Conservation (phyloP, 2,113 vertebrate genomes). For the Dromiciops gliroides region DNA sequence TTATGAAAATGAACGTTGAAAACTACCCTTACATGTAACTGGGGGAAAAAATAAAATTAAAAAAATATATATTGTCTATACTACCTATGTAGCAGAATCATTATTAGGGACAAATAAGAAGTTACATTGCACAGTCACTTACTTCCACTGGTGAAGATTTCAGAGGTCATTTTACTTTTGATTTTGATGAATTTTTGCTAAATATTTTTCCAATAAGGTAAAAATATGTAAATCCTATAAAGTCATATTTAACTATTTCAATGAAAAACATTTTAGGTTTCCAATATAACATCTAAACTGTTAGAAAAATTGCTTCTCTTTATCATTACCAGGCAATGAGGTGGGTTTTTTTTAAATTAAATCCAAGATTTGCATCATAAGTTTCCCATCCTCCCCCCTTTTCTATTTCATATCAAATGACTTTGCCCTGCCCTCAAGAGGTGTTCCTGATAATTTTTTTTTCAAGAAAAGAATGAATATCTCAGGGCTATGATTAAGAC, state of each 20-base stretch:
- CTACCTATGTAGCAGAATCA: not conserved
- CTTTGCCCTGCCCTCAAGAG: not conserved
- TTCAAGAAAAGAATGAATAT: not conserved
- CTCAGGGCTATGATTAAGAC: not conserved
- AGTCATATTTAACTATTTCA: not conserved
- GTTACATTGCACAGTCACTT: not conserved
- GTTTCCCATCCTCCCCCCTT: not conserved
- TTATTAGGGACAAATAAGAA: not conserved
- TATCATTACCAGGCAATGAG: conserved; percentile 13
- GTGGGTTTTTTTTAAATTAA: conserved; percentile 15
- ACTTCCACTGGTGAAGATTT: not conserved
- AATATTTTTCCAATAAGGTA: not conserved
- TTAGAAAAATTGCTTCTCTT: conserved; percentile 8
- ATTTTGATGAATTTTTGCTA: not conserved
- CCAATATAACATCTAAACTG: not conserved
- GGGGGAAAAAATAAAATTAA: too few species aligned
- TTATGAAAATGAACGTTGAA: too few species aligned
- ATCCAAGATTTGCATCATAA: not conserved
- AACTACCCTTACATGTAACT: too few species aligned
- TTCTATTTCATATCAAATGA: not conserved
- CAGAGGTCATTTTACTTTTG: not conserved
- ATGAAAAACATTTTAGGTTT: not conserved
- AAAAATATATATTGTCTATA: not conserved
- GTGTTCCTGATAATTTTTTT: not conserved
- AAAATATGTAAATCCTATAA: not conserved